Conservation (phyloP, 2,797 vertebrate species). For the Australoheros facetus region DNA sequence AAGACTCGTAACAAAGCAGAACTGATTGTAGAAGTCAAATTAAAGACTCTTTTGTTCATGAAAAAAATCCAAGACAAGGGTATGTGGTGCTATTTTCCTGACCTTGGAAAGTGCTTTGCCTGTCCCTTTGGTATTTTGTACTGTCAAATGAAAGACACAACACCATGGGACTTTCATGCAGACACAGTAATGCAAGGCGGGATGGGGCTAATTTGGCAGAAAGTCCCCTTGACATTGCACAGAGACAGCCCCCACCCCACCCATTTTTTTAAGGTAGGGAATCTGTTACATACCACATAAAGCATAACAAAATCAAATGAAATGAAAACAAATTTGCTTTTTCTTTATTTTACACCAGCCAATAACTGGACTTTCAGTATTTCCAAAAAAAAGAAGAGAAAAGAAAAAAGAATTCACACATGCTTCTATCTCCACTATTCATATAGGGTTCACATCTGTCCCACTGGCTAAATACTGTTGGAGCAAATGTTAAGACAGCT, state of each 20-base stretch:
- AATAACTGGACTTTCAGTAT: neutral
- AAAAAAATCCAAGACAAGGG: neutral
- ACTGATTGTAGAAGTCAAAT: slow-evolving; percentile 24
- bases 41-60: neutral
- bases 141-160: slow-evolving; percentile 16
- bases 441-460: neutral
- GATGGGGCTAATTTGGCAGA: slow-evolving; percentile 10
- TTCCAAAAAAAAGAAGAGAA: neutral
- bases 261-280: neutral
- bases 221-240: slow-evolving; percentile 18
- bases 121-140: slow-evolving; percentile 36
- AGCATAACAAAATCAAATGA: neutral
- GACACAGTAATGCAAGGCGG: neutral
- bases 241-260: neutral
- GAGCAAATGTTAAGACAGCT: neutral
- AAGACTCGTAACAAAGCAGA: slow-evolving; percentile 1
- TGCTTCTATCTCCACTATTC: neutral
- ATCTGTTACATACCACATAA: neutral
- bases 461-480: neutral
- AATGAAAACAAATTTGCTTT: neutral
- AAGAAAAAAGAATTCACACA: neutral
- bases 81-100: slow-evolving; percentile 30
- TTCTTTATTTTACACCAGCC: neutral
- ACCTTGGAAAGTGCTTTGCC: slow-evolving; percentile 39
- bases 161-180: slow-evolving; percentile 27